Evolutionary conservation across 2,113 vertebrate genomes (phyloP).

Genomic region (Motacilla tschutschensis): DNA sequence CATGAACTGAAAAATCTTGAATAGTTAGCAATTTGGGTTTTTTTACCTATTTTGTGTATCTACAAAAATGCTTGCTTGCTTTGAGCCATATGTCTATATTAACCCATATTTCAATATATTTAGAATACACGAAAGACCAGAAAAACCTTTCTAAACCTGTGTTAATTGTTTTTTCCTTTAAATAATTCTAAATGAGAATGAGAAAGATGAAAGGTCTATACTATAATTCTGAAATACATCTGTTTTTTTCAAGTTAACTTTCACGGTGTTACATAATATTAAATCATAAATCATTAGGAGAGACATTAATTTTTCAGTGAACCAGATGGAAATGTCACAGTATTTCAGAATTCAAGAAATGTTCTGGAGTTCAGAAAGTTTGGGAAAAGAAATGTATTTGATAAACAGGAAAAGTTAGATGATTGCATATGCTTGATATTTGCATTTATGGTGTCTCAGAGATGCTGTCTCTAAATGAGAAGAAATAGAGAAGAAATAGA

Average conservation of each 20-base stretch:
- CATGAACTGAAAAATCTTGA: not conserved
- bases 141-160: not conserved
- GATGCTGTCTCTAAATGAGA: not conserved
- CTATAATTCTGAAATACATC: not conserved
- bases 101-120: not conserved
- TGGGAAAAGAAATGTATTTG: not conserved
- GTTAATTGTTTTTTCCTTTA: not conserved
- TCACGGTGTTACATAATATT: not conserved
- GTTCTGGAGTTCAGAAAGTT: not conserved
- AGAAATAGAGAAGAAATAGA: not conserved
- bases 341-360: not conserved
- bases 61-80: accelerated
- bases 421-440: not conserved
- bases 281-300: not conserved
- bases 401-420: not conserved
- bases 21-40: accelerated
- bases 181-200: not conserved
- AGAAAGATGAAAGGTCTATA: not conserved
- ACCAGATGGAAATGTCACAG: not conserved
- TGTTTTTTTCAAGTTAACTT: not conserved
- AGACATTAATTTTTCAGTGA: not conserved
- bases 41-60: not conserved
- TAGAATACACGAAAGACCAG: not conserved
- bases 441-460: not conserved
- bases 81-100: not conserved